These are phyloP conservation scores for Branchellion lobata DNA, from an alignment of 2,888 invertebrate species.

Conservation along the genomic window DNA sequence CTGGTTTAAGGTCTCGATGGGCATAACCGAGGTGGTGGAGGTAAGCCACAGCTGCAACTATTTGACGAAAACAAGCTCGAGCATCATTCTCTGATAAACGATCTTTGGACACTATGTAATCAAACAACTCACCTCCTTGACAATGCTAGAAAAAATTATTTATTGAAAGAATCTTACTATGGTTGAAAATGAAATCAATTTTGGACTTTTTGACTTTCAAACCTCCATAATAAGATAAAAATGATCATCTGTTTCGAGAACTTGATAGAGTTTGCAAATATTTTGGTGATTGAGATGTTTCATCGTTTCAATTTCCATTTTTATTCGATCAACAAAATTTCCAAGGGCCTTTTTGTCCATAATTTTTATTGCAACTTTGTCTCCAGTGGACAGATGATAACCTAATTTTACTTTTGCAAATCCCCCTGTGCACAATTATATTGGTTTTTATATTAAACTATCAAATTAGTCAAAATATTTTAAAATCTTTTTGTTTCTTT, in stretches of 20 bases:
- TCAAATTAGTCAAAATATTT: too few species aligned
- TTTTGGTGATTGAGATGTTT: conserved; percentile 73
- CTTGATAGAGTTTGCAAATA: conserved; percentile 77
- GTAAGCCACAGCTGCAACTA: conserved; percentile 76
- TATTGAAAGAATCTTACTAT: background rate
- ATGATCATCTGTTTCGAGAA: conserved; percentile 74
- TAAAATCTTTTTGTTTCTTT: too few species aligned
- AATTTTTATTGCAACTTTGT: conserved; percentile 79
- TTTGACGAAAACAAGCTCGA: conserved; percentile 74
- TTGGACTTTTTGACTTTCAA: conserved; percentile 35
- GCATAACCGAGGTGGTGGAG: conserved; percentile 76
- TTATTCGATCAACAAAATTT: conserved; percentile 73
- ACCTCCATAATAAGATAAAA: conserved; percentile 77
- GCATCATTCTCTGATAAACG: conserved; percentile 73
- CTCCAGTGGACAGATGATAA: conserved; percentile 75
- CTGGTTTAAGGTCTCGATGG: conserved; percentile 80
- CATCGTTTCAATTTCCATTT: conserved; percentile 74
- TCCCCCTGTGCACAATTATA: conserved; percentile 66
- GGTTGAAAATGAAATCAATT: background rate
- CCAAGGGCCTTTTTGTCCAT: conserved; percentile 76
- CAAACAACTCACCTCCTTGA: conserved; percentile 79
- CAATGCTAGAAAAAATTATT: conserved; percentile 67
- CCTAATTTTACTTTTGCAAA: conserved; percentile 80
- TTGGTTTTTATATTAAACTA: background rate
- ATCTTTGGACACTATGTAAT: conserved; percentile 78